Percentiles rank a stretch among this genome's conserved stretches.
phyloP scores from a whole-genome alignment of 2,113 vertebrate genomes.

The Thinocorus orbignyianus region DNA sequence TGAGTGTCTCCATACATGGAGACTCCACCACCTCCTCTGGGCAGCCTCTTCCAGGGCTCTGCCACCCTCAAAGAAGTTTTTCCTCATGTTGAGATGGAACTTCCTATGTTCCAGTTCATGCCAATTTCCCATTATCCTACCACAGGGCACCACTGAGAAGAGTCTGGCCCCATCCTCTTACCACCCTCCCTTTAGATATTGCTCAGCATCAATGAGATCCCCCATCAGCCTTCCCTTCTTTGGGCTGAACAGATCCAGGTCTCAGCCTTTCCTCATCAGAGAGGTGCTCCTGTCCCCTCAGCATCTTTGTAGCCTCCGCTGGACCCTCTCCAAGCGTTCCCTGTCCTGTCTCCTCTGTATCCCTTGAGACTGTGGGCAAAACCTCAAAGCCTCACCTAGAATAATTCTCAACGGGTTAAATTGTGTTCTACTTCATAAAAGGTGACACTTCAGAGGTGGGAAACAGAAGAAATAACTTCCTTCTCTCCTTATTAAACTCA shows the following conservation, averaged over 20 bases:
- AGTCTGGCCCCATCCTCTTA: neutral
- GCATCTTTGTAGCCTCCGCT: neutral
- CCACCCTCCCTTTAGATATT: neutral
- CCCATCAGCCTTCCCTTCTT: neutral
- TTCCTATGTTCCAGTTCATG: neutral
- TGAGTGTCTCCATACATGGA: neutral
- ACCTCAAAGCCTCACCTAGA: neutral
- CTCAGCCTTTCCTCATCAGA: neutral
- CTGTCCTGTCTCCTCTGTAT: neutral
- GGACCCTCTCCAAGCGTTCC: neutral
- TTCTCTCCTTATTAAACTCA: neutral
- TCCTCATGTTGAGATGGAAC: neutral
- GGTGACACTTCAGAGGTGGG: neutral
- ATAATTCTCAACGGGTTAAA: neutral
- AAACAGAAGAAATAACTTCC: neutral
- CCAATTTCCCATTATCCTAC: neutral
- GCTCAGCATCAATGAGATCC: neutral
- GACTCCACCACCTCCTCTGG: neutral
- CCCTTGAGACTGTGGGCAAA: neutral
- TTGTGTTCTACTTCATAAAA: accelerated
- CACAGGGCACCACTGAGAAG: neutral
- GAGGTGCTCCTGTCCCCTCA: neutral
- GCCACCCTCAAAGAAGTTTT: neutral
- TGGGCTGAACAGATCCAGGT: neutral
- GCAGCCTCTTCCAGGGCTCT: neutral